These are phyloP conservation scores for Atethmia centrago DNA, from an alignment of 2,888 invertebrate species.

Conservation along the genomic window DNA sequence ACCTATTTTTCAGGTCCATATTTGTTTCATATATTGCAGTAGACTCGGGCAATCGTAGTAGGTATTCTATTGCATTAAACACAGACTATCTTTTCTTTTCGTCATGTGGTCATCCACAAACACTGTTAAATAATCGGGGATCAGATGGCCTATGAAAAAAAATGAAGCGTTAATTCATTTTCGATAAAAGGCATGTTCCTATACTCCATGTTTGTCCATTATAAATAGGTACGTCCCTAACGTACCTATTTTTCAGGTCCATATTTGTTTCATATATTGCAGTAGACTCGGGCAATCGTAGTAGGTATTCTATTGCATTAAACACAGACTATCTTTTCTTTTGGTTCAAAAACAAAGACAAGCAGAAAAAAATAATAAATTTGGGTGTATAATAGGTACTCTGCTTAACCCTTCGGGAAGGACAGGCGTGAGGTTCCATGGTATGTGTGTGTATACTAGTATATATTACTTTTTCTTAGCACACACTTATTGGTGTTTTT, in stretches of 20 bases:
- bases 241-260: neutral
- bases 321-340: neutral
- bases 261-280: neutral
- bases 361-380: neutral
- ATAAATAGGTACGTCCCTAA: too few relatives aligned
- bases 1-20: neutral
- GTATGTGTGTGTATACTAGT: neutral
- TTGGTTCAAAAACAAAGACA: neutral
- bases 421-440: neutral
- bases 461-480: too few relatives aligned
- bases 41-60: neutral
- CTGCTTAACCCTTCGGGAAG: neutral
- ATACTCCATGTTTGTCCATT: neutral
- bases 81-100: too few relatives aligned
- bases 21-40: neutral
- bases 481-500: too few relatives aligned
- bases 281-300: neutral
- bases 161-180: neutral
- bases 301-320: neutral
- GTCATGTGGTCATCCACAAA: neutral
- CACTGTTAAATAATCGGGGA: neutral
- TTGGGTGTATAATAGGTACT: neutral
- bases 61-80: too few relatives aligned
- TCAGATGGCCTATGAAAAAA: neutral
- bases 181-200: neutral